Percentiles rank a stretch among this genome's conserved stretches.
Evolutionary conservation across 2,113 vertebrate species (phyloP).

Genomic region (Thamnophis sirtalis): DNA sequence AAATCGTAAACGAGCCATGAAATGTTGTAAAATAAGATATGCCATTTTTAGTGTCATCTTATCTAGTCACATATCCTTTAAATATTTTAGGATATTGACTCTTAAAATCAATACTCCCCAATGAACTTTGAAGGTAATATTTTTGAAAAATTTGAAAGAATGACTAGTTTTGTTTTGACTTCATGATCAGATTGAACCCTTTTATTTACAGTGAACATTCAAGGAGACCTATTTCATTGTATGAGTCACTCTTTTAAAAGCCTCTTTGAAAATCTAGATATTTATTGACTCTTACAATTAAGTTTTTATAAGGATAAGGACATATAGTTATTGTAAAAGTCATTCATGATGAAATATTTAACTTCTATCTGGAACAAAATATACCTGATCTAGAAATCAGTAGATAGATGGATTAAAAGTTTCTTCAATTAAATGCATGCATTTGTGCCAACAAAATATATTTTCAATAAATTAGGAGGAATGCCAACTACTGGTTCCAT

Average conservation of each 20-base stretch:
- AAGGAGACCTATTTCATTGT: background rate
- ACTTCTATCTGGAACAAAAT: background rate
- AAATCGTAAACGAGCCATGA: background rate
- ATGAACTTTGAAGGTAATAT: background rate
- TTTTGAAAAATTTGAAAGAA: background rate
- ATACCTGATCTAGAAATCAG: background rate
- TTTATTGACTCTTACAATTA: background rate
- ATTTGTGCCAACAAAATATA: background rate
- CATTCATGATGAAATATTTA: background rate
- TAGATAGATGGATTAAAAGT: too few species aligned
- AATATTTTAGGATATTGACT: background rate
- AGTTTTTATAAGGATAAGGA: background rate
- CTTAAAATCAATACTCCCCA: background rate
- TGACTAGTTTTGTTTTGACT: background rate
- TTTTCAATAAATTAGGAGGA: background rate
- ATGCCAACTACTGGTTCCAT: background rate
- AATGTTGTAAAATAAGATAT: background rate
- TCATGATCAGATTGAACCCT: background rate
- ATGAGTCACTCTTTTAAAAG: background rate
- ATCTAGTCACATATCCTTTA: background rate
- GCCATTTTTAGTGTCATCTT: background rate
- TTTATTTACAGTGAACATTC: background rate
- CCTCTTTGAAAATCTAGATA: background rate
- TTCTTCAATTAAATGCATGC: background rate
- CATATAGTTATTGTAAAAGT: background rate